Base-by-base conservation (phyloP, 1,140 invertebrate species). In the Phymorhynchus buccinoides region DNA sequence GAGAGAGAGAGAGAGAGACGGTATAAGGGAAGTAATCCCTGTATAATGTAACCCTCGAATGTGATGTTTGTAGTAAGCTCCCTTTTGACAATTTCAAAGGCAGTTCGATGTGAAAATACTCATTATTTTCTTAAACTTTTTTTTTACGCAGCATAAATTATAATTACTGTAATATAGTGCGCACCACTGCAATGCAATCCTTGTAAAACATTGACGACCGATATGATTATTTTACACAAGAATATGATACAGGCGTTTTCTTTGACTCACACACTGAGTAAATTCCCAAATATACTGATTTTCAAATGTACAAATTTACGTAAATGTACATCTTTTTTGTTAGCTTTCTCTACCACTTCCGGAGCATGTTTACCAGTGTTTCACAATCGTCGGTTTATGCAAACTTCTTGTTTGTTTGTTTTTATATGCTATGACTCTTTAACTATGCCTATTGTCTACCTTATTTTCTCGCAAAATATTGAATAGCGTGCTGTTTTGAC, bases 1-100 rank as follows among this genome's bases (percentile, higher is more conserved):
- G 73, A 77, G 73, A 77, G 73, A 39, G 68, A 27, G 78, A 4
- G n/a, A 56, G 48, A 62, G 82, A 62, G 16, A 86, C 83, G 30
- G 83, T 83, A 32, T 75, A 80, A 48, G 85, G 83, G 73, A 86
- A 86, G 73, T 80, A 86, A 62, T 83, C 73, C 30, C 30, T 41
- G 56, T 37, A 66, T 12, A 83, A 68, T 30, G 80, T 80, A n/a
- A 56, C 80, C 3, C 41, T 48, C 1, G 42, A 73, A 30, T 80
- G 81, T 9, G 83, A 18, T 39, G 78, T 48, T 41, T 83, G 62
- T 12, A n/a, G n/a, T n/a, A n/a, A 78, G 16, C 1, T 18, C 22
- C 35, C 83, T 71, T 16, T 82, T 30, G 22, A 77, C 3, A 4
- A n/a, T 56, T 77, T 83, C 56, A n/a, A 56, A 52, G 3, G 68